phyloP scores from a whole-genome alignment of 2,888 invertebrate species.

The Chymomyza caudatula region DNA sequence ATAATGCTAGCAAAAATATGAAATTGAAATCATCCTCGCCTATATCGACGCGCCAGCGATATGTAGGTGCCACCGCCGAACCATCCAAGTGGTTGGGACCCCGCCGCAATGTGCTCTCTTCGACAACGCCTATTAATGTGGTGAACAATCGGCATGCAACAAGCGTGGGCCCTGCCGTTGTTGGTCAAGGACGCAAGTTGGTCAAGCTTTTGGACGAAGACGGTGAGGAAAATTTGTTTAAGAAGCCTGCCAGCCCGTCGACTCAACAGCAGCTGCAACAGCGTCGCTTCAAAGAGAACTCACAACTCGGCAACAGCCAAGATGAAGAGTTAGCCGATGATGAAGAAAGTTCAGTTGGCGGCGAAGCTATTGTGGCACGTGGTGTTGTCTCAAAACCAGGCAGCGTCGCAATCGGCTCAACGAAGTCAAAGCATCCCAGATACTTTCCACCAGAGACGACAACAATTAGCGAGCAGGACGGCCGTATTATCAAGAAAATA shows the following conservation, averaged over 20 bases:
- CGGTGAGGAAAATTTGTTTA: constrained; percentile 47
- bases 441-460: constrained; percentile 73
- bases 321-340: neutral
- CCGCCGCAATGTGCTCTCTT: constrained; percentile 42
- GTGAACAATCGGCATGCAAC: constrained; percentile 22
- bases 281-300: constrained; percentile 50
- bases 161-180: neutral
- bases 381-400: neutral
- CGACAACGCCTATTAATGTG: constrained; percentile 23
- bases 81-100: constrained; percentile 1
- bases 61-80: neutral
- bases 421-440: constrained; percentile 16
- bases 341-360: neutral
- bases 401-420: neutral
- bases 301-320: constrained; percentile 2
- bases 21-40: neutral
- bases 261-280: constrained; percentile 11
- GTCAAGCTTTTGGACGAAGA: constrained; percentile 40
- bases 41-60: constrained; percentile 6
- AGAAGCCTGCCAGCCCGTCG: constrained; percentile 48
- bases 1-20: neutral
- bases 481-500: constrained; percentile 76
- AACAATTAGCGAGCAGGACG: constrained; percentile 74
- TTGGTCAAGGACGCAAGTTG: constrained; percentile 25
- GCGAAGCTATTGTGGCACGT: neutral